Evolutionary conservation across 2,888 invertebrate genomes (phyloP).

Genomic region (Ypsolopha sequella): DNA sequence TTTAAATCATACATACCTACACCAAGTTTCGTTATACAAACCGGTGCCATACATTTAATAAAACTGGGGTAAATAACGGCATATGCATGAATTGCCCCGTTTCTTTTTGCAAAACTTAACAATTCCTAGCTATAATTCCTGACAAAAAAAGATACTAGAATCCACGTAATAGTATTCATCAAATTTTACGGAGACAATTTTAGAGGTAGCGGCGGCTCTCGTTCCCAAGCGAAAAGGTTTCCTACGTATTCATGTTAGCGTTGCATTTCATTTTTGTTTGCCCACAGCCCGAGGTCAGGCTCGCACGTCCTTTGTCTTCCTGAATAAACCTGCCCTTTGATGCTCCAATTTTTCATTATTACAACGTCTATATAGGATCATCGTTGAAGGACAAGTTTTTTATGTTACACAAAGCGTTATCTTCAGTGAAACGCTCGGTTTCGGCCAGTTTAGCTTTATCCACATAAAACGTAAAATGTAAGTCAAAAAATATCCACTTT

Average conservation of each 20-base stretch:
- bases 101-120: too few species aligned
- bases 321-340: conserved; percentile 52
- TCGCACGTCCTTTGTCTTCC: conserved; percentile 49
- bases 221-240: conserved; percentile 37
- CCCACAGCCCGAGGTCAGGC: conserved; percentile 38
- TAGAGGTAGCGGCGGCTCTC: conserved; percentile 16
- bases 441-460: too few species aligned
- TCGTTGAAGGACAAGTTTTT: conserved; percentile 12
- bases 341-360: conserved; percentile 48
- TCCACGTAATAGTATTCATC: conserved; percentile 44
- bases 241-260: conserved; percentile 39
- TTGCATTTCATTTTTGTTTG: conserved; percentile 60
- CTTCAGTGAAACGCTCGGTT: conserved; percentile 14
- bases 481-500: too few species aligned
- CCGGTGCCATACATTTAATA: too few species aligned
- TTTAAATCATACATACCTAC: neutral
- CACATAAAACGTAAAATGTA: too few species aligned
- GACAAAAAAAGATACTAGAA: too few species aligned
- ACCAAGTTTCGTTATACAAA: too few species aligned
- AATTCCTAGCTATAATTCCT: too few species aligned
- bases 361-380: conserved; percentile 27
- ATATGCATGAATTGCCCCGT: too few species aligned
- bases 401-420: conserved; percentile 24
- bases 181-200: conserved; percentile 57
- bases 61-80: too few species aligned